These are phyloP conservation scores for Chloroclystis v-ata DNA, from an alignment of 2,888 invertebrate genomes.

Conservation along the genomic window DNA sequence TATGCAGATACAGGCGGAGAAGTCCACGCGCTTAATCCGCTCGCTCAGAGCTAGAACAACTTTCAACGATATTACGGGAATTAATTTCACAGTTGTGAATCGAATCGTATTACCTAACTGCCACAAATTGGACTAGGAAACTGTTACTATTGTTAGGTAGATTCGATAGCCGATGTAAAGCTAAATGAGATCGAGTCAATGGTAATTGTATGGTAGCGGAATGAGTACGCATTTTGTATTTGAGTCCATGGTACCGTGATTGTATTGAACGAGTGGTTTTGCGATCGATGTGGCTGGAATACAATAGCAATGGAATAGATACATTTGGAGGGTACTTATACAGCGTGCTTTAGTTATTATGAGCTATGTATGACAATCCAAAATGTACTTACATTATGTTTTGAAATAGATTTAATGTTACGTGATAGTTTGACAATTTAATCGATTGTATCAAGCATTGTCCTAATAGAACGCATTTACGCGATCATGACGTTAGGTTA, in stretches of 20 bases:
- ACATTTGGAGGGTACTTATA: not conserved
- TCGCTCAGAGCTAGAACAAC: constrained; percentile 38
- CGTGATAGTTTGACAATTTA: too few species aligned
- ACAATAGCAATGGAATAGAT: not conserved
- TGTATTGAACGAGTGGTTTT: not conserved
- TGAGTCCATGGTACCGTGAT: constrained; percentile 6
- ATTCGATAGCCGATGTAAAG: constrained; percentile 14
- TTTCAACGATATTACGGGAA: constrained; percentile 42
- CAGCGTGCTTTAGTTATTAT: too few species aligned
- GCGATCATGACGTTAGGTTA: too few species aligned
- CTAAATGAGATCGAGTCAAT: constrained; percentile 20
- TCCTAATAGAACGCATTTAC: too few species aligned
- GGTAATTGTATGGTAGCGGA: constrained; percentile 17
- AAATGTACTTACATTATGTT: too few species aligned
- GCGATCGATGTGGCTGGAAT: not conserved
- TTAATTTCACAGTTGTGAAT: constrained; percentile 43
- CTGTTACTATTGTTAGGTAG: constrained; percentile 27
- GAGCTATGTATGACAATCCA: not conserved
- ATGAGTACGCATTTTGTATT: constrained; percentile 15
- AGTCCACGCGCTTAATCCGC: constrained; percentile 21
- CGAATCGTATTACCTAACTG: constrained; percentile 43
- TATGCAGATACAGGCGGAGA: not conserved
- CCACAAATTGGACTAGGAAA: constrained; percentile 39
- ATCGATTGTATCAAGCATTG: too few species aligned
- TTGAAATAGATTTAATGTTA: too few species aligned